A percentile compares a stretch with the other conserved stretches of the same genome.
Evolutionary conservation across 2,797 vertebrate species (phyloP).

Genomic region (Perodicticus potto): DNA sequence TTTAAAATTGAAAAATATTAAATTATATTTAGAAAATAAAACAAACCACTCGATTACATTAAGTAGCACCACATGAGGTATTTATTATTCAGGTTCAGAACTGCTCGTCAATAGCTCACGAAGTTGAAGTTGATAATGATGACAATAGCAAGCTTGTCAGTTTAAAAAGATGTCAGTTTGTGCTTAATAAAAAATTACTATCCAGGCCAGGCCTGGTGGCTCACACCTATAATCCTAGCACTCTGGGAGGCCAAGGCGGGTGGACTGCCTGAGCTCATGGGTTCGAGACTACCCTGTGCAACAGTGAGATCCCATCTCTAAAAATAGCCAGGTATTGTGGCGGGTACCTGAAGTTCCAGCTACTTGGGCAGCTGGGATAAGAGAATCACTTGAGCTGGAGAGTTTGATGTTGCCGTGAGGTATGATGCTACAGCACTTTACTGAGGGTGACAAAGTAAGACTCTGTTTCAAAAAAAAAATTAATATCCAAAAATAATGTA

Average conservation of each 20-base stretch:
- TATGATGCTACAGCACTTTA: no score
- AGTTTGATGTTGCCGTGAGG: no score
- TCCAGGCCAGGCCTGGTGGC: not conserved
- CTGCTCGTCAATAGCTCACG: not conserved
- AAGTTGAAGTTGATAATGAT: not conserved
- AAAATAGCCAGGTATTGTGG: no score
- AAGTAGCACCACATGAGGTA: not conserved
- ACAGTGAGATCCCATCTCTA: no score
- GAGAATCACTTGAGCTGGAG: no score
- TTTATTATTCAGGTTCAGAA: not conserved
- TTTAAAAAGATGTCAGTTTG: not conserved
- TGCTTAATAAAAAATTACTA: not conserved
- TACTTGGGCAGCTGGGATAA: no score
- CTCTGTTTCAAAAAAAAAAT: not conserved
- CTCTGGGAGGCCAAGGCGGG: no score
- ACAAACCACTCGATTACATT: not conserved
- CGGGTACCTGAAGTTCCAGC: no score
- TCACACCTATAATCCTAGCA: no score
- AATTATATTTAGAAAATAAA: not conserved
- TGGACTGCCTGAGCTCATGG: no score
- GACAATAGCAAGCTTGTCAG: not conserved
- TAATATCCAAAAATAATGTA: not conserved
- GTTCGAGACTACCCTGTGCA: no score
- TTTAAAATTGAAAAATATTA: not conserved
- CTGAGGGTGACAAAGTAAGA: no score